Percentiles rank a stretch among this genome's conserved stretches.
phyloP scores from a whole-genome alignment of 2,888 invertebrate genomes.

The Leptura quadrifasciata region DNA sequence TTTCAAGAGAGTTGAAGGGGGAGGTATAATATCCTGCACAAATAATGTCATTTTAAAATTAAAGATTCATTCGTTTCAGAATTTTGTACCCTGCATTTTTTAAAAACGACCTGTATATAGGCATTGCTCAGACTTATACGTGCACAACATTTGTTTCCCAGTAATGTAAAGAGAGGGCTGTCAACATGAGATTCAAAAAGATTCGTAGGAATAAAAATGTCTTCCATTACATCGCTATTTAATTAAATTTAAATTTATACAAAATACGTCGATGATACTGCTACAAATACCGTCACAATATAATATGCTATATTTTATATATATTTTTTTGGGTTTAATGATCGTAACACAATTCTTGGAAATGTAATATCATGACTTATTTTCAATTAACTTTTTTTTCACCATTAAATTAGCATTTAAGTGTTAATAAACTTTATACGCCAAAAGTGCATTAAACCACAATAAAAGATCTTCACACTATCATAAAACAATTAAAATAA shows the following conservation, averaged over 20 bases:
- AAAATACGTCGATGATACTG: background rate
- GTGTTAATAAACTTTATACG: constrained; percentile 52
- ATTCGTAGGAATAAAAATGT: background rate
- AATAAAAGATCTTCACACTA: constrained; percentile 53
- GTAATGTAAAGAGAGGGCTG: too few relatives aligned
- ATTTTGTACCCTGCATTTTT: too few relatives aligned
- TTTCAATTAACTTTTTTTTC: constrained; percentile 28
- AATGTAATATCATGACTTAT: constrained; percentile 16
- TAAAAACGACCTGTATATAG: too few relatives aligned
- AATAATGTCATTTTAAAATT: too few relatives aligned
- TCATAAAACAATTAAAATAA: constrained; percentile 53
- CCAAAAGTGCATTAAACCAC: constrained; percentile 50
- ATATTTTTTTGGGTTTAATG: background rate
- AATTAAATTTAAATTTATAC: constrained; percentile 2
- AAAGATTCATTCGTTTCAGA: too few relatives aligned
- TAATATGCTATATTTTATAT: background rate
- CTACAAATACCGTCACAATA: background rate
- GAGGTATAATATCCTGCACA: too few relatives aligned
- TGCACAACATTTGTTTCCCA: too few relatives aligned
- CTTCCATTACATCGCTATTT: background rate
- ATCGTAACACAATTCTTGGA: constrained; percentile 25
- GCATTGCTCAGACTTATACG: too few relatives aligned
- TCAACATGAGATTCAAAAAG: background rate
- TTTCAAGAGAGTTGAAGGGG: too few relatives aligned
- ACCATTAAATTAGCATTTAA: constrained; percentile 48